A percentile compares a stretch with the other conserved stretches of the same genome.
Conservation (phyloP, 2,888 invertebrate species). For the Nasonovia ribisnigri region DNA sequence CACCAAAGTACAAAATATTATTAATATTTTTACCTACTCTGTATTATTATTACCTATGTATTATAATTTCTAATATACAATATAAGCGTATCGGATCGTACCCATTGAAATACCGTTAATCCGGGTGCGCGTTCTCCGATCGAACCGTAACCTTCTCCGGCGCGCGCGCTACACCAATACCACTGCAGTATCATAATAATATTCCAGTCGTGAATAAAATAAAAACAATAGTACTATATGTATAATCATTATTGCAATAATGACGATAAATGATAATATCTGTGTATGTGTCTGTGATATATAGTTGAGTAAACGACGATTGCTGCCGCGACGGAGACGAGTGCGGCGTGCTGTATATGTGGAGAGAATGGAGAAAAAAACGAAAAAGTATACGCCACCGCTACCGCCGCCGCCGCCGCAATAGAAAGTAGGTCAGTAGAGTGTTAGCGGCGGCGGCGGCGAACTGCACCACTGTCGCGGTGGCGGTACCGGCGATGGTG, state of each 20-base stretch:
- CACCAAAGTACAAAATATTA: background rate
- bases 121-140: background rate
- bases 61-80: background rate
- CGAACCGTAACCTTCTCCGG: background rate
- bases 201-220: background rate
- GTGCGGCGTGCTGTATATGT: background rate
- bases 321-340: background rate
- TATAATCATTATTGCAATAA: background rate
- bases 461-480: background rate
- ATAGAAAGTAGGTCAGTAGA: slow-evolving; percentile 64
- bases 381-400: slow-evolving; percentile 27
- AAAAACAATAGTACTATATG: background rate
- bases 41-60: background rate
- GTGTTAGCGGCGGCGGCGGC: slow-evolving; percentile 45
- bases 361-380: slow-evolving; percentile 4
- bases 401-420: slow-evolving; percentile 23
- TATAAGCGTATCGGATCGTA: background rate
- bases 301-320: background rate
- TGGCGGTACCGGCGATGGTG: background rate
- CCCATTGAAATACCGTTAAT: slow-evolving; percentile 9
- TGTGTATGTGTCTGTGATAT: background rate
- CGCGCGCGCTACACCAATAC: background rate
- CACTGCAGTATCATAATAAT: background rate
- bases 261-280: background rate
- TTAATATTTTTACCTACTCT: background rate